These are phyloP conservation scores for Chloroceryle aenea DNA, from an alignment of 2,113 vertebrate genomes.

Conservation along the genomic window DNA sequence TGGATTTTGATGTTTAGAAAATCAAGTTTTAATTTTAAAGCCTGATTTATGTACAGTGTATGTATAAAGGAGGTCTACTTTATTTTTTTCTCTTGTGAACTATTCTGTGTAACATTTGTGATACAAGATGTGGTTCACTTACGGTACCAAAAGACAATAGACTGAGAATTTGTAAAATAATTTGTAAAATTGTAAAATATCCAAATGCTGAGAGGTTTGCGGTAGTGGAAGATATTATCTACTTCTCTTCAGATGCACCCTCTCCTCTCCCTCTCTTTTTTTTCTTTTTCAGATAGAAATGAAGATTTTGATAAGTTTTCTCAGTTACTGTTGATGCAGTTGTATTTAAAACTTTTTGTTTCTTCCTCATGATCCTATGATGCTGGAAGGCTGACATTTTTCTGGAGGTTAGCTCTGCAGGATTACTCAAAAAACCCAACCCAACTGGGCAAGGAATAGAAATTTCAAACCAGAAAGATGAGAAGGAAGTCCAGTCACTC, in stretches of 20 bases:
- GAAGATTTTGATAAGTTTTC: neutral
- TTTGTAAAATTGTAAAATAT: neutral
- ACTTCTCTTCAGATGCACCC: neutral
- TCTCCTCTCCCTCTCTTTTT: accelerated
- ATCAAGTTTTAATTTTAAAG: neutral
- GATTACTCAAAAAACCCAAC: neutral
- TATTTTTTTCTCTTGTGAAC: neutral
- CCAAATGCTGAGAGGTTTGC: neutral
- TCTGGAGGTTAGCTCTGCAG: neutral
- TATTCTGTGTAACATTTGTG: neutral
- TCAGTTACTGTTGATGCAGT: neutral
- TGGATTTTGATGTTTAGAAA: neutral
- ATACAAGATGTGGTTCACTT: neutral
- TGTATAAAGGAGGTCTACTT: neutral
- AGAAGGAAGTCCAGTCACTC: neutral
- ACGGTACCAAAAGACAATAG: neutral
- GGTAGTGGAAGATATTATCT: neutral
- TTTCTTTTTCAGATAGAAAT: neutral
- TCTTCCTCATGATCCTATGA: neutral
- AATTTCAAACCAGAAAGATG: neutral
- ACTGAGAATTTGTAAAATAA: neutral
- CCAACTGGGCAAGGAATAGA: neutral
- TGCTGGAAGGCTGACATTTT: neutral
- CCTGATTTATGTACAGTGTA: neutral
- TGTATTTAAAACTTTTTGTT: neutral